Conservation (phyloP, 35 echinoderm and acorn worm species). For the Patiria miniata region DNA sequence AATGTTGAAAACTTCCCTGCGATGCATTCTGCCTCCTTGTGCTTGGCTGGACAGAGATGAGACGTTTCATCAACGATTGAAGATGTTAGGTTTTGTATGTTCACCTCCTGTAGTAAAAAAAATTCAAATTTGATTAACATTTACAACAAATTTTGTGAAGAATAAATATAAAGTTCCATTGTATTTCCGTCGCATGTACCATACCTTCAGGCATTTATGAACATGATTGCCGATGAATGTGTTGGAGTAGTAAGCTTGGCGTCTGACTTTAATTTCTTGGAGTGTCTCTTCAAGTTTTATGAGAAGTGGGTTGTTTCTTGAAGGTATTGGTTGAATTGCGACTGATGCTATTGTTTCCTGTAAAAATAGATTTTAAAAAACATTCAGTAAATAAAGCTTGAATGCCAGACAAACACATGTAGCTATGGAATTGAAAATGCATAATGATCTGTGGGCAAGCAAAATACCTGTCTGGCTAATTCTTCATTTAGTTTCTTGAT, state of each 20-base stretch:
- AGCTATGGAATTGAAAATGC: not conserved
- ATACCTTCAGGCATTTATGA: conserved; percentile 48
- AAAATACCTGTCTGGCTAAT: not conserved
- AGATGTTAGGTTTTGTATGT: too few species aligned
- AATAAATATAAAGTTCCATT: too few species aligned
- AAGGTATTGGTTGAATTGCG: not conserved
- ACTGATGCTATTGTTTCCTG: not conserved
- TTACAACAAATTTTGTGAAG: too few species aligned
- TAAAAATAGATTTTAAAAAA: not conserved
- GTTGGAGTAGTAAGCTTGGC: conserved; percentile 22
- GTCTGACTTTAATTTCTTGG: conserved; percentile 15
- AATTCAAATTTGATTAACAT: too few species aligned
- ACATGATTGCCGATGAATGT: conserved; percentile 48
- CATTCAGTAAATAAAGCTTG: not conserved
- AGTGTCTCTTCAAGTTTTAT: conserved; percentile 17
- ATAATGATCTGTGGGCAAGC: not conserved
- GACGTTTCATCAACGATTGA: too few species aligned
- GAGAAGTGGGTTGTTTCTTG: not conserved
- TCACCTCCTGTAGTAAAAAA: too few species aligned
- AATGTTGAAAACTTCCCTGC: too few species aligned
- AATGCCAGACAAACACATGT: not conserved
- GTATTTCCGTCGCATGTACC: too few species aligned
- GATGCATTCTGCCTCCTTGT: too few species aligned
- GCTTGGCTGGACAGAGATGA: too few species aligned
- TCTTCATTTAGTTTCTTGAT: not conserved